Conservation (phyloP, 2,888 invertebrate species). For the Coenonympha arcania region DNA sequence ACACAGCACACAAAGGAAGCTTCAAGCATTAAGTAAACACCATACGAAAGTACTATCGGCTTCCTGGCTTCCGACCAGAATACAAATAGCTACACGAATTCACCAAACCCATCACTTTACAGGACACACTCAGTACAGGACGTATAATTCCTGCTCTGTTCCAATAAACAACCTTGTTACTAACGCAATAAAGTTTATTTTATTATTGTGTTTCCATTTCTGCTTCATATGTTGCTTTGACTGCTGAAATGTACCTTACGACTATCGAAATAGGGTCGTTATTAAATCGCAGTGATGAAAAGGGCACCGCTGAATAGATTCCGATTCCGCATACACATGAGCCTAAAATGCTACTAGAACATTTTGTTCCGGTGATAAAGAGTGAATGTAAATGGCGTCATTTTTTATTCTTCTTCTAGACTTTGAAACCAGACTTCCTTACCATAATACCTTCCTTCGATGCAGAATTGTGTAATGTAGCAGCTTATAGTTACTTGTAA, state of each 20-base stretch:
- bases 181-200: conserved; percentile 15
- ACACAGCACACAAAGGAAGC: neutral
- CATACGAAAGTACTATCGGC: conserved; percentile 22
- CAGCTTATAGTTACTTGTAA: no score
- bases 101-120: conserved; percentile 14
- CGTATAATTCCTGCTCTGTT: conserved; percentile 1
- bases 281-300: neutral
- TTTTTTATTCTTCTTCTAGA: conserved; percentile 1
- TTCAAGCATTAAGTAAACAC: conserved; percentile 16
- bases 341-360: conserved; percentile 12
- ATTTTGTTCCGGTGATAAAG: conserved; percentile 18
- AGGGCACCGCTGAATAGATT: conserved; percentile 4
- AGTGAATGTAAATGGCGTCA: conserved; percentile 10
- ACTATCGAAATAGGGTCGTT: neutral
- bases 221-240: neutral
- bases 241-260: conserved; percentile 1
- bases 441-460: no score
- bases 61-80: conserved; percentile 17
- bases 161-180: conserved; percentile 14
- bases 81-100: conserved; percentile 22
- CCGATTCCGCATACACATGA: conserved; percentile 14
- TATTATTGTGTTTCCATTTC: conserved; percentile 2
- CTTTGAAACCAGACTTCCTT: neutral
- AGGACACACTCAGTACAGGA: conserved; percentile 11
- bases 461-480: no score